phyloP scores from a whole-genome alignment of 2,888 invertebrate genomes.

The Morpho achilles region DNA sequence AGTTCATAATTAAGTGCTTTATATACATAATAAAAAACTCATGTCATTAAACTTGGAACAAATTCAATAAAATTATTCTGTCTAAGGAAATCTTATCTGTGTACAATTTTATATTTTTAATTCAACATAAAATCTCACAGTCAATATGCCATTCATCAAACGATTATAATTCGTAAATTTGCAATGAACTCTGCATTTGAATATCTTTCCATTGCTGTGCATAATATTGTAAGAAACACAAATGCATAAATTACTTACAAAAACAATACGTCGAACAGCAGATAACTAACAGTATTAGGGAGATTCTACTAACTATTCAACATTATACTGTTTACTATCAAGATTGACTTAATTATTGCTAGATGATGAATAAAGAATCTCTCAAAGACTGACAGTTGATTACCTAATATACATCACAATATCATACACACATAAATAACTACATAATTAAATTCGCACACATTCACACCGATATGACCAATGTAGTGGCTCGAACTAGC shows the following conservation, averaged over 20 bases:
- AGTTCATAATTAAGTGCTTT: constrained; percentile 4
- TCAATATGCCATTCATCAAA: no score
- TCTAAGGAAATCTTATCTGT: no score
- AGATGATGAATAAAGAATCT: constrained; percentile 41
- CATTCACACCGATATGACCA: constrained; percentile 52
- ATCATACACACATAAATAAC: constrained; percentile 57
- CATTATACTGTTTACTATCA: constrained; percentile 27
- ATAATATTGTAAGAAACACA: constrained; percentile 17
- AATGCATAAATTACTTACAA: constrained; percentile 33
- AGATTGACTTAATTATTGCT: constrained; percentile 39
- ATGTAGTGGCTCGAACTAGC: constrained; percentile 68
- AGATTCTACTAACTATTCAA: constrained; percentile 31
- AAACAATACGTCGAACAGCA: constrained; percentile 23
- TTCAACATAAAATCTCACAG: no score
- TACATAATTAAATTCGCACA: constrained; percentile 52
- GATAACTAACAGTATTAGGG: constrained; percentile 33
- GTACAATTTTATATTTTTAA: no score
- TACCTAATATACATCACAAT: constrained; percentile 37
- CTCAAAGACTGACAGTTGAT: constrained; percentile 40
- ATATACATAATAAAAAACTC: neutral
- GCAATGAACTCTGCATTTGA: constrained; percentile 17
- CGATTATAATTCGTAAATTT: no score
- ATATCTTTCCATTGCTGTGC: constrained; percentile 3
- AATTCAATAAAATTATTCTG: no score
- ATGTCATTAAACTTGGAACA: neutral